A percentile compares a stretch with the other conserved stretches of the same genome.
phyloP scores from a whole-genome alignment of 2,113 vertebrate genomes.

The Macaca nemestrina region DNA sequence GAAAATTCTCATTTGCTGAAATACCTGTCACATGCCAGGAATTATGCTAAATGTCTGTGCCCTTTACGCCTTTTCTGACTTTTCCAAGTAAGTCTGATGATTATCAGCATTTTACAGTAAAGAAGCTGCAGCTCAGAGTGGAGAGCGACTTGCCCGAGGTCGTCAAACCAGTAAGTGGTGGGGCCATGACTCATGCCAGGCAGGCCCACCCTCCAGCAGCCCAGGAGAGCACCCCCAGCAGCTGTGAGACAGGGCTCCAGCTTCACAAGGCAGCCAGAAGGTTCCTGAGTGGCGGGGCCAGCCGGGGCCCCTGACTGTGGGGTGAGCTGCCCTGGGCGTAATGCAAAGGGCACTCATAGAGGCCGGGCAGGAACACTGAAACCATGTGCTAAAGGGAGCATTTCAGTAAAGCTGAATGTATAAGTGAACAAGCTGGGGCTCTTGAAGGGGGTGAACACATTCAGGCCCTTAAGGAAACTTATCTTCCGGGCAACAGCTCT shows the following conservation, averaged over 20 bases:
- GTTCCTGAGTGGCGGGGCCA: neutral
- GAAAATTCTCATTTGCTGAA: too few species aligned
- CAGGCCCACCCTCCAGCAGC: neutral
- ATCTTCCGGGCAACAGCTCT: neutral
- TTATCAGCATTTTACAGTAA: rapidly evolving
- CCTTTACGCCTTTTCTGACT: neutral
- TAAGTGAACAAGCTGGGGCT: neutral
- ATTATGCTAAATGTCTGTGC: neutral
- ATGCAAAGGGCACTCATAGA: neutral
- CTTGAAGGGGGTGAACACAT: neutral
- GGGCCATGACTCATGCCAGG: neutral
- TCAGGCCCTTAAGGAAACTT: neutral
- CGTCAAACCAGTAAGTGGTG: too few species aligned
- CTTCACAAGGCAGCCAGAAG: neutral
- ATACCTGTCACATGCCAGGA: neutral
- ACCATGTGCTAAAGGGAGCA: neutral
- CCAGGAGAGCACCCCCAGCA: neutral
- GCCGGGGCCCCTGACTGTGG: neutral
- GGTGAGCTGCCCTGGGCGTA: neutral
- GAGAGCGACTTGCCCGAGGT: neutral
- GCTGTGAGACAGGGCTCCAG: rapidly evolving
- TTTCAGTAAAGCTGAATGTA: neutral
- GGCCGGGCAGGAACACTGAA: neutral
- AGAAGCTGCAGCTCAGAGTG: neutral
- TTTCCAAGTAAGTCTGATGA: neutral